Percentiles rank a stretch among this genome's conserved stretches.
Evolutionary conservation across 2,113 vertebrate genomes (phyloP).

Genomic region (Delphinapterus leucas): DNA sequence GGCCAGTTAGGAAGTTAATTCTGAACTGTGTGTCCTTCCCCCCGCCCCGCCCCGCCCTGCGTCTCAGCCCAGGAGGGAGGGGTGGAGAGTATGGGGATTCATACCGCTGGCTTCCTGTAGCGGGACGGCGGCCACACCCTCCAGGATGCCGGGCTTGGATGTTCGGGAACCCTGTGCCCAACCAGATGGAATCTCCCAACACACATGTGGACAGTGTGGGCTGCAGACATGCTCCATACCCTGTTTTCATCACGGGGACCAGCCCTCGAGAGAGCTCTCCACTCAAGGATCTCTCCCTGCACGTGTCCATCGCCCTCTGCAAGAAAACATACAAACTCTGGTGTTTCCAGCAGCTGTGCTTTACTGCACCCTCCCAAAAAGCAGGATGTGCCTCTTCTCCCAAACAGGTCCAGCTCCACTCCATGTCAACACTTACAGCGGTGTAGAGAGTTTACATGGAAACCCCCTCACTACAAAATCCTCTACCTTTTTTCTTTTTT

Average conservation of each 20-base stretch:
- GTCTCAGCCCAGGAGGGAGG: too few species aligned
- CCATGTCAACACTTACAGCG: background rate
- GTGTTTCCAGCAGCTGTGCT: background rate
- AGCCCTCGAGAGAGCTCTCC: background rate
- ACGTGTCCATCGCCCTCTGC: accelerated
- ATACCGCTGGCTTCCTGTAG: too few species aligned
- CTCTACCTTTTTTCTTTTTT: background rate
- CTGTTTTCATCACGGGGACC: background rate
- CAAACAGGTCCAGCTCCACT: background rate
- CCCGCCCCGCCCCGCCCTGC: background rate
- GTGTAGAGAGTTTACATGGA: background rate
- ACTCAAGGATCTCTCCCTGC: background rate
- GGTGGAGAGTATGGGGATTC: too few species aligned
- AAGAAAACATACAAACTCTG: background rate
- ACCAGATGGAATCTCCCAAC: too few species aligned
- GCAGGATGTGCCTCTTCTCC: too few species aligned
- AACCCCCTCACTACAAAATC: background rate
- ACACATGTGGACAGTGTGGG: background rate
- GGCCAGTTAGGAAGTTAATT: background rate
- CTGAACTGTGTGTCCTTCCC: background rate
- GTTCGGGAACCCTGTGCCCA: accelerated
- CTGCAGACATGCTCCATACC: background rate
- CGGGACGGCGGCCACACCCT: accelerated
- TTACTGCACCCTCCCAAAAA: background rate
- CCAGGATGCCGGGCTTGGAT: background rate